A percentile compares a stretch with the other conserved stretches of the same genome.
Conservation (phyloP, 30 jellyfish, hydroid and myxozoan genomes). For the Rhopilema esculentum region DNA sequence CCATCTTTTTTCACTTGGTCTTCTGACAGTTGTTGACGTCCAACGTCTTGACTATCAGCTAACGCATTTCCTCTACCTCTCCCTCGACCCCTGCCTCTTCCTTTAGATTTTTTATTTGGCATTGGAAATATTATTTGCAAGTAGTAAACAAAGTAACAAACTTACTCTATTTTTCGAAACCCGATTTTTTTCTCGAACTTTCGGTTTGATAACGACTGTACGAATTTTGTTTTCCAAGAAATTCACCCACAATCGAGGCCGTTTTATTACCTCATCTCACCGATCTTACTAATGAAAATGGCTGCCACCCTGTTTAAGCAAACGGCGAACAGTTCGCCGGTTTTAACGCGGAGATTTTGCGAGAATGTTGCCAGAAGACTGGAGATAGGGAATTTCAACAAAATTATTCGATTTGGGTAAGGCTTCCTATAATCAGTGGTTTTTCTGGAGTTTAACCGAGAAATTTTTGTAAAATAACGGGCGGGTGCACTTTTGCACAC, state of each 20-base stretch:
- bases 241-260: background rate
- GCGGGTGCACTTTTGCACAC: no score
- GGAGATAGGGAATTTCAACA: background rate
- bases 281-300: background rate
- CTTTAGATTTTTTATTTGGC: background rate
- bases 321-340: background rate
- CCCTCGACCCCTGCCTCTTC: slow-evolving; percentile 29
- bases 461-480: no score
- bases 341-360: background rate
- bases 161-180: no score
- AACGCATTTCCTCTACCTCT: background rate
- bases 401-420: slow-evolving; percentile 14
- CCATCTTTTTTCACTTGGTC: background rate
- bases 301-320: background rate
- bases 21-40: background rate
- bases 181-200: background rate
- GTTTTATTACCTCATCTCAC: background rate
- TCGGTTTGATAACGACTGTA: background rate
- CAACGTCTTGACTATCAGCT: background rate
- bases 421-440: background rate
- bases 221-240: background rate
- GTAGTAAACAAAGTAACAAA: background rate
- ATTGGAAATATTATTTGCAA: background rate
- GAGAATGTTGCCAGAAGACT: slow-evolving; percentile 1
- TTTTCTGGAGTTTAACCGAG: background rate